Conservation (phyloP, 2,888 invertebrate species). For the Sinhomidia bicolor region DNA sequence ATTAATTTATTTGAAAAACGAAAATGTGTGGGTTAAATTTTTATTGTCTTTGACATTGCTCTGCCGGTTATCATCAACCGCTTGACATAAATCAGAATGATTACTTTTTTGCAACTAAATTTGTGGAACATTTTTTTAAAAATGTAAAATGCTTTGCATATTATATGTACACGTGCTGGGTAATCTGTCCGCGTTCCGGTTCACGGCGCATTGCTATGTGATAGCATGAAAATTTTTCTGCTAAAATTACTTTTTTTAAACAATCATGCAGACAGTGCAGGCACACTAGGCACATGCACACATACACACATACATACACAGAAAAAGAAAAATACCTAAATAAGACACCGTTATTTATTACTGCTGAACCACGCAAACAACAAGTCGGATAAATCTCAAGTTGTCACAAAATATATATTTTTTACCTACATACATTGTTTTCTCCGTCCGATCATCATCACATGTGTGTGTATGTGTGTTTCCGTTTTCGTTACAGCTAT, state of each 20-base stretch:
- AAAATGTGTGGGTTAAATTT: neutral
- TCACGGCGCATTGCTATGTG: slow-evolving; percentile 43
- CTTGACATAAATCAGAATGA: neutral
- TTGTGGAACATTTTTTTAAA: neutral
- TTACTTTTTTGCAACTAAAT: neutral
- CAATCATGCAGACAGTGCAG: neutral
- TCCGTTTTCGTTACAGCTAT: neutral
- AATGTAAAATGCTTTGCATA: neutral
- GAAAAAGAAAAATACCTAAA: too few relatives aligned
- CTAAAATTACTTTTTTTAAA: neutral
- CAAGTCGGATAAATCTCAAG: neutral
- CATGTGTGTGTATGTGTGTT: neutral
- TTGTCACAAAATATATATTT: neutral
- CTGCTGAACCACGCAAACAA: neutral
- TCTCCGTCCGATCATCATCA: neutral
- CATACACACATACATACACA: neutral
- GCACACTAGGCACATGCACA: neutral
- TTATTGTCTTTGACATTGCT: neutral
- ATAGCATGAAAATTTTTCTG: slow-evolving; percentile 24
- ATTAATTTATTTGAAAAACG: neutral
- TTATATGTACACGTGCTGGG: slow-evolving; percentile 23
- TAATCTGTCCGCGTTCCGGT: slow-evolving; percentile 32
- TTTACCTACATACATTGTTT: neutral
- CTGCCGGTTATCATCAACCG: neutral
- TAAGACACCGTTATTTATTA: slow-evolving; percentile 23